Conservation (phyloP, 2,888 invertebrate genomes). For the Tridacna crocea region DNA sequence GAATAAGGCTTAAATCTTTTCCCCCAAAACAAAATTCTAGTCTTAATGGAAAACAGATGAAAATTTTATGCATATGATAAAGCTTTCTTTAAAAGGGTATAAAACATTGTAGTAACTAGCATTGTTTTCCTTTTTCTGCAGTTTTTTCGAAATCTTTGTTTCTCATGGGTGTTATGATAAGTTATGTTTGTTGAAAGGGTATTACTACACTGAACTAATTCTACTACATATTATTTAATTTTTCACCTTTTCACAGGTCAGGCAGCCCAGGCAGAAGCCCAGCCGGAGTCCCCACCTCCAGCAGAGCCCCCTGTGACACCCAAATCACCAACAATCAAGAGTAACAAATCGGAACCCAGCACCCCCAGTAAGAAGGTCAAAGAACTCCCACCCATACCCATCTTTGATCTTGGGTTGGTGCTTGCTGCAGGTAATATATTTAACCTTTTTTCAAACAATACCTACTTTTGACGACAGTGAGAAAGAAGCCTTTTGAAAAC, state of each 20-base stretch:
- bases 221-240: too few species aligned
- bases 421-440: slow-evolving; percentile 80
- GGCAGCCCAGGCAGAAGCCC: slow-evolving; percentile 10
- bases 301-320: slow-evolving; percentile 44
- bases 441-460: background rate
- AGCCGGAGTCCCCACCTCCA: slow-evolving; percentile 24
- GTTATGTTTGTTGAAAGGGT: too few species aligned
- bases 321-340: slow-evolving; percentile 55
- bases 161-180: too few species aligned
- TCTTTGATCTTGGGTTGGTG: slow-evolving; percentile 81
- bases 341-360: slow-evolving; percentile 51
- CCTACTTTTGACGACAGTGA: too few species aligned
- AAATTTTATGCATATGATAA: background rate
- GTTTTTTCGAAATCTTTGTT: too few species aligned
- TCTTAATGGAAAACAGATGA: too few species aligned
- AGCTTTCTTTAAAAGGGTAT: background rate
- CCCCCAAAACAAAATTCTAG: too few species aligned
- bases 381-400: slow-evolving; percentile 71
- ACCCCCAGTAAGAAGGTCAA: slow-evolving; percentile 63
- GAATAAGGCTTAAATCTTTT: background rate
- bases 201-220: too few species aligned
- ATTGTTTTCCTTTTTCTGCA: background rate
- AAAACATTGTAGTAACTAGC: background rate
- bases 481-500: too few species aligned
- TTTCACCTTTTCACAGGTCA: background rate